Evolutionary conservation across 1,140 invertebrate species (phyloP).

Genomic region (Drosophila subobscura): DNA sequence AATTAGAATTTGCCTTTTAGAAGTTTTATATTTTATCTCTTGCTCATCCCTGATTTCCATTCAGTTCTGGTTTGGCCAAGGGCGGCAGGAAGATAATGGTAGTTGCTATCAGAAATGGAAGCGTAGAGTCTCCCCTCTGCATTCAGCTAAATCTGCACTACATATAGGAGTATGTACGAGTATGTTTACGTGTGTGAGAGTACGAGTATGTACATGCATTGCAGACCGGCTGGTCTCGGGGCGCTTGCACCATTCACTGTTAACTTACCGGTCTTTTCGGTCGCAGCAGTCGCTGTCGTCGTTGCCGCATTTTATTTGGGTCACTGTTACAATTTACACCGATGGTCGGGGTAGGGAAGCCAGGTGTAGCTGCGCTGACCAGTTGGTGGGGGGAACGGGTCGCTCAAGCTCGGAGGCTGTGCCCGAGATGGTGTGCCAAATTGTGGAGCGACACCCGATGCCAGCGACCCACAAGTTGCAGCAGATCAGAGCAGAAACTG

Average conservation of each 20-base stretch:
- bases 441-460: slow-evolving; percentile 46
- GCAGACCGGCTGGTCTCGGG: slow-evolving; percentile 17
- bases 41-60: slow-evolving; percentile 38
- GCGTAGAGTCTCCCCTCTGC: slow-evolving; percentile 48
- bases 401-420: slow-evolving; percentile 17
- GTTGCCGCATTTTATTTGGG: slow-evolving; percentile 72
- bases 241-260: slow-evolving; percentile 75
- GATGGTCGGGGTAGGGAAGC: slow-evolving; percentile 4
- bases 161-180: background rate
- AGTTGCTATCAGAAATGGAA: slow-evolving; percentile 68
- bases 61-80: slow-evolving; percentile 60
- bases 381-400: slow-evolving; percentile 25
- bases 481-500: slow-evolving; percentile 22
- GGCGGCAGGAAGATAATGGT: slow-evolving; percentile 29
- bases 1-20: background rate
- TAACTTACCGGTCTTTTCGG: slow-evolving; percentile 80
- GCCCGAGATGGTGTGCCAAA: slow-evolving; percentile 53
- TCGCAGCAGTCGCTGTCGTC: slow-evolving; percentile 22
- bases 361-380: slow-evolving; percentile 8
- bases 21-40: background rate
- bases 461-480: slow-evolving; percentile 23
- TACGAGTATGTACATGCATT: background rate
- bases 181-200: slow-evolving; percentile 9
- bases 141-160: background rate
- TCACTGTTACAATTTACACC: slow-evolving; percentile 78